Conservation (phyloP, 2,113 vertebrate genomes). For the Ictidomys tridecemlineatus region DNA sequence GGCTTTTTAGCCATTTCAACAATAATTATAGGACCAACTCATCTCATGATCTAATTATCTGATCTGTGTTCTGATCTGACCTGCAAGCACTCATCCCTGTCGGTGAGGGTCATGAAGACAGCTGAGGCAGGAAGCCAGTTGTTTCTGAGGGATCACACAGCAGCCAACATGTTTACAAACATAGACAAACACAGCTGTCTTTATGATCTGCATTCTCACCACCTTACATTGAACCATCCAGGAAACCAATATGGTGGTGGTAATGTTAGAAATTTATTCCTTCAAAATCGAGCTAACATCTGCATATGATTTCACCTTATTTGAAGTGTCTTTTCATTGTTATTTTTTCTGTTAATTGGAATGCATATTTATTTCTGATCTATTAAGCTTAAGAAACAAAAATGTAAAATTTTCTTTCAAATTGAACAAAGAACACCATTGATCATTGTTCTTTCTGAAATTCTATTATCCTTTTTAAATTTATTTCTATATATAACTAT, state of each 20-base stretch:
- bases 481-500: not conserved
- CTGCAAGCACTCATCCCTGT: not conserved
- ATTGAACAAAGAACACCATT: not conserved
- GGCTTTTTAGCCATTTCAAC: conserved; percentile 67
- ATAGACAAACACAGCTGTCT: not conserved
- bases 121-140: not conserved
- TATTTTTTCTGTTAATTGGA: conserved; percentile 8
- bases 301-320: not conserved
- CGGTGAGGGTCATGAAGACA: conserved; percentile 12
- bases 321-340: not conserved
- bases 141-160: not conserved
- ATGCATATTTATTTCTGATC: not conserved
- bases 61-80: conserved; percentile 71
- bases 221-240: not conserved
- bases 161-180: not conserved
- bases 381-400: not conserved
- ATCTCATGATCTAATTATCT: conserved; percentile 72
- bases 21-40: conserved; percentile 68
- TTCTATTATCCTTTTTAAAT: not conserved
- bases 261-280: conserved; percentile 39
- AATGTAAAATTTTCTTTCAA: not conserved
- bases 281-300: not conserved
- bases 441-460: not conserved
- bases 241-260: not conserved
- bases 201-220: not conserved